Evolutionary conservation across 2,113 vertebrate species (phyloP), one percentile per base, ranked within the genome.

Genomic region (Regulus satrapa): DNA sequence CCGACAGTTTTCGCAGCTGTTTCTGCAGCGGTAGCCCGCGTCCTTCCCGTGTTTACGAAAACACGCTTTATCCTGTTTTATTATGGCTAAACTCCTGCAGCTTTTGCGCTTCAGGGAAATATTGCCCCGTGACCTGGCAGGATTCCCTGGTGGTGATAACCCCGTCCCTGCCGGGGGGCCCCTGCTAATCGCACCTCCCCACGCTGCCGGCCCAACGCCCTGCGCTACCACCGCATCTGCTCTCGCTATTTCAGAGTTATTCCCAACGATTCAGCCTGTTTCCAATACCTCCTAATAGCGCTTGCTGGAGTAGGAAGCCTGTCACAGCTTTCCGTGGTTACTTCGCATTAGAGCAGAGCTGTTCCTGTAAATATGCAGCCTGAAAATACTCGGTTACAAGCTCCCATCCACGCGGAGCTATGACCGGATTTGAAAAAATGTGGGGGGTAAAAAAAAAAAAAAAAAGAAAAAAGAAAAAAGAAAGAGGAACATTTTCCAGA

Each of bases 71-170:
- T 94, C 91, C 92, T 56, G 76, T 43, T 90, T 88, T 84, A 89
- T 81, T 89, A 52, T 56, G 81, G n/a, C 89, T 68, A 29, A 94
- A 78, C 68, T 94, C 56, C 80, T 68, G 90, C 92, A 91, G 91
- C 80, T 52, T 58, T 63, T 62, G 55, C 2, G 10, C 86, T 92
- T 75, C 88, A 64, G 80, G 85, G 76, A 63, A 51, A 46, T 62
- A 11, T 0, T 25, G 41, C 68, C 92, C 73, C 21, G 36, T 94
- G 94, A 94, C 75, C 88, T 94, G 95, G 94, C 91, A 86, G 72
- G 14, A 71, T 10, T 93, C 89, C 86, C 69, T 1, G 4, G 2
- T 2, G 1, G 49, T 1, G 92, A 95, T 94, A 97, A 92, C 80
- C 83, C 68, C 0, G 8, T 72, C 85, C 82, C 82, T 34, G 66